A percentile compares a stretch with the other conserved stretches of the same genome.
Evolutionary conservation across 2,888 invertebrate genomes (phyloP).

Genomic region (Drosophila histrio): DNA sequence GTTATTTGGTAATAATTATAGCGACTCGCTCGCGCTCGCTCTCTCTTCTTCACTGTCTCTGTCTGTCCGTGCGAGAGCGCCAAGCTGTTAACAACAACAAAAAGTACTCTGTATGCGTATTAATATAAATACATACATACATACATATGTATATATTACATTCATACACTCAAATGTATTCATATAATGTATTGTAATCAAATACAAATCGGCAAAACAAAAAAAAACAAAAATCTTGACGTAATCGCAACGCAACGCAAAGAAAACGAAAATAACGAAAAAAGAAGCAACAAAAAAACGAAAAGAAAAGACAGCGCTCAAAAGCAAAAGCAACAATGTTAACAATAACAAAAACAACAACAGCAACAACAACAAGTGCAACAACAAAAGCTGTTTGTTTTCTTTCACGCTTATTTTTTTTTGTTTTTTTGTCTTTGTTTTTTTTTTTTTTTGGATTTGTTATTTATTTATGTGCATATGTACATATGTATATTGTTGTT

Average conservation of each 20-base stretch:
- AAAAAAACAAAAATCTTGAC: constrained; percentile 71
- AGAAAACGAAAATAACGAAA: constrained; percentile 41
- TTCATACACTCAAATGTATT: constrained; percentile 21
- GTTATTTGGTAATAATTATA: constrained; percentile 50
- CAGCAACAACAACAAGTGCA: constrained; percentile 29
- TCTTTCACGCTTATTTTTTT: constrained; percentile 35
- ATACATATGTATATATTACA: not conserved
- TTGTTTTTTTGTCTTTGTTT: constrained; percentile 17
- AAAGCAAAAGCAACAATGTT: constrained; percentile 17
- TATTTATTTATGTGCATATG: constrained; percentile 35
- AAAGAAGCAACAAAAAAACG: constrained; percentile 31
- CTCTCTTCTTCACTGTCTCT: constrained; percentile 3
- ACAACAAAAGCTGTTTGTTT: constrained; percentile 52
- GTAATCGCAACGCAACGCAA: constrained; percentile 68
- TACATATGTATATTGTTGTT: constrained; percentile 25
- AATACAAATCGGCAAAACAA: constrained; percentile 66
- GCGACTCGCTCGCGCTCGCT: constrained; percentile 13
- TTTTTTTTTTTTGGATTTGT: constrained; percentile 33
- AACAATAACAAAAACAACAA: constrained; percentile 27
- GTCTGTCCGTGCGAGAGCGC: constrained; percentile 9
- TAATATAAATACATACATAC: constrained; percentile 3
- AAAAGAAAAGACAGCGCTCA: constrained; percentile 29
- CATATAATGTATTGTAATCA: constrained; percentile 59
- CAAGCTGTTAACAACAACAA: constrained; percentile 24
- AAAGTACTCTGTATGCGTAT: constrained; percentile 7